Percentiles rank a stretch among this genome's conserved stretches.
phyloP scores from a whole-genome alignment of 2,888 invertebrate species.

The Cephonodes hylas region DNA sequence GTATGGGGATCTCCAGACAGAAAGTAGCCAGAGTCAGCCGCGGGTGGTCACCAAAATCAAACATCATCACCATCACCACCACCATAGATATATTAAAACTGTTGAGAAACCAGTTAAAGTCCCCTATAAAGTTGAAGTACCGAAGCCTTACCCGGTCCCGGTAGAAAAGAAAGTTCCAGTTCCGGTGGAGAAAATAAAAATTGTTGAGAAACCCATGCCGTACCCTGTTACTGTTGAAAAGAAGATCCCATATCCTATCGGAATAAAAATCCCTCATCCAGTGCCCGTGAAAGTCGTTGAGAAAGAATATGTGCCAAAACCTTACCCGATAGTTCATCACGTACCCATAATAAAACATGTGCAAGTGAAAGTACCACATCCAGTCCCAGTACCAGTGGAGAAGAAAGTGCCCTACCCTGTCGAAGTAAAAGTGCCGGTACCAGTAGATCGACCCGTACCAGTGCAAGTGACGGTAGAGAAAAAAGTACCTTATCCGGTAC shows the following conservation, averaged over 20 bases:
- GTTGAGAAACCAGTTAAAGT: slow-evolving; percentile 78
- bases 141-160: slow-evolving; percentile 75
- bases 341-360: slow-evolving; percentile 67
- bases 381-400: slow-evolving; percentile 61
- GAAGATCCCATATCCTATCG: slow-evolving; percentile 69
- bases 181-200: slow-evolving; percentile 57
- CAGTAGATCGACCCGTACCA: slow-evolving; percentile 65
- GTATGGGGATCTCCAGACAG: slow-evolving; percentile 51
- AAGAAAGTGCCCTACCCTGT: slow-evolving; percentile 70
- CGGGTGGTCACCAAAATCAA: slow-evolving; percentile 70
- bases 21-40: slow-evolving; percentile 48
- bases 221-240: slow-evolving; percentile 73
- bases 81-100: slow-evolving; percentile 83
- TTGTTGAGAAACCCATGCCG: slow-evolving; percentile 61
- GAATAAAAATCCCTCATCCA: slow-evolving; percentile 69
- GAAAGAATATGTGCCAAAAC: slow-evolving; percentile 73
- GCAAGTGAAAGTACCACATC: slow-evolving; percentile 68
- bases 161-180: slow-evolving; percentile 70
- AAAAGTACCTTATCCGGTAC: slow-evolving; percentile 65
- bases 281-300: slow-evolving; percentile 77
- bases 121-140: slow-evolving; percentile 78
- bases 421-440: slow-evolving; percentile 58
- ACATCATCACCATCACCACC: slow-evolving; percentile 85
- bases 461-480: slow-evolving; percentile 68
- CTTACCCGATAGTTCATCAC: slow-evolving; percentile 70